Evolutionary conservation across 2,888 invertebrate genomes (phyloP).

Genomic region (Allolobophora icterica): DNA sequence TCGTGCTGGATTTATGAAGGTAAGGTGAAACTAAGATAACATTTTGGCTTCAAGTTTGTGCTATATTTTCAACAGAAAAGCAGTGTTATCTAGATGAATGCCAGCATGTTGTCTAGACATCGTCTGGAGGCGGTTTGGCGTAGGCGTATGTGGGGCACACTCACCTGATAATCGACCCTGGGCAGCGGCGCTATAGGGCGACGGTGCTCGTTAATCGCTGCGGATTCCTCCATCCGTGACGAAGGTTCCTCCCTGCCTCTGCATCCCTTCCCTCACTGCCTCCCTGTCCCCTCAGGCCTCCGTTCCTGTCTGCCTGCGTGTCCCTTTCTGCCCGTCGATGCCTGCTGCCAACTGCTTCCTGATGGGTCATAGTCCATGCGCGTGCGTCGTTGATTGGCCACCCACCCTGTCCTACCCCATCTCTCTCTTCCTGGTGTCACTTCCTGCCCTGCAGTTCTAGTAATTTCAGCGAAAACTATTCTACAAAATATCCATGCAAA

Average conservation of each 20-base stretch:
- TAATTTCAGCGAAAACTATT: no score
- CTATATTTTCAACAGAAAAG: no score
- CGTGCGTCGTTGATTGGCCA: not conserved
- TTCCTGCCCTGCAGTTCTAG: no score
- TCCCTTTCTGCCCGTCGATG: not conserved
- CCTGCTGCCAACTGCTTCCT: no score
- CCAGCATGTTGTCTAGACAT: not conserved
- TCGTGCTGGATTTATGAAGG: no score
- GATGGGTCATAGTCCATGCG: not conserved
- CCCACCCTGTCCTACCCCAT: no score
- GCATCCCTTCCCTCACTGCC: no score
- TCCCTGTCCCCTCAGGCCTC: not conserved
- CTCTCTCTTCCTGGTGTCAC: no score
- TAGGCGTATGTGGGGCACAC: not conserved
- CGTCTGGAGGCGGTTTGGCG: not conserved
- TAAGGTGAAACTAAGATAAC: no score
- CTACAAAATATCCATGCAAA: no score
- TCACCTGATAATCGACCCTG: not conserved
- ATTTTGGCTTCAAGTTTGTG: no score
- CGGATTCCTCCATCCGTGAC: not conserved
- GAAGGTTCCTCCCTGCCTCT: not conserved
- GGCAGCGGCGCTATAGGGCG: not conserved
- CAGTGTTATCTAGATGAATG: conserved; percentile 3
- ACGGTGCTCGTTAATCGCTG: not conserved
- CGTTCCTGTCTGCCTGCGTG: not conserved